Evolutionary conservation across 2,888 invertebrate species (phyloP).

Genomic region (Drosophila longiperda): DNA sequence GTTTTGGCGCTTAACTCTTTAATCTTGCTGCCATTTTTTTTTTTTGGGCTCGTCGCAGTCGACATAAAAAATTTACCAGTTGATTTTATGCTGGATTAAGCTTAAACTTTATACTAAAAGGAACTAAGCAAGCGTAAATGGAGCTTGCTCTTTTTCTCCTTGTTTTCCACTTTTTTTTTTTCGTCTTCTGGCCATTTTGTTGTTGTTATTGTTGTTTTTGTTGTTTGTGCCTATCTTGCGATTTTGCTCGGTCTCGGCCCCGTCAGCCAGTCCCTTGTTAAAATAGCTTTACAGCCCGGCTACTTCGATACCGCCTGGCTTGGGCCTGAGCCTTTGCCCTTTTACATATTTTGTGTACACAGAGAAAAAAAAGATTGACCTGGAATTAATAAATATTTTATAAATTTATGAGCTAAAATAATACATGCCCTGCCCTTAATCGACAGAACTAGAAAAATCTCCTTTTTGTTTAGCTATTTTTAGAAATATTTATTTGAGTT

Average conservation of each 20-base stretch:
- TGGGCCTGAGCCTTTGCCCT: constrained; percentile 48
- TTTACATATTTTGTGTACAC: constrained; percentile 36
- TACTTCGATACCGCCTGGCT: constrained; percentile 53
- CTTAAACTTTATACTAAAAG: constrained; percentile 82
- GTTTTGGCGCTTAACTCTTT: constrained; percentile 74
- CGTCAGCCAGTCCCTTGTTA: constrained; percentile 66
- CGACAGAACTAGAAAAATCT: not conserved
- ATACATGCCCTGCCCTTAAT: not conserved
- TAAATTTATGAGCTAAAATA: not conserved
- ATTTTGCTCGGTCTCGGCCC: constrained; percentile 39
- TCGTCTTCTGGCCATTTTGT: constrained; percentile 10
- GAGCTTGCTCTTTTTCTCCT: constrained; percentile 36
- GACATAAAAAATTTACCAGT: constrained; percentile 81
- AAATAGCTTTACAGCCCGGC: constrained; percentile 72
- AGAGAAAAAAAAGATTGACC: not conserved
- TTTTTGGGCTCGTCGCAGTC: constrained; percentile 50
- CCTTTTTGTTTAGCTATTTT: not conserved
- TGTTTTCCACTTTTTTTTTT: constrained; percentile 18
- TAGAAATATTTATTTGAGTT: not conserved
- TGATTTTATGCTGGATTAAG: constrained; percentile 82
- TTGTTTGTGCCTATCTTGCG: constrained; percentile 46
- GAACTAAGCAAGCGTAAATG: constrained; percentile 82
- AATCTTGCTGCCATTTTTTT: constrained; percentile 63
- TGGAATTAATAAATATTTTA: constrained; percentile 1
- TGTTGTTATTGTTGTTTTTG: constrained; percentile 22